These are phyloP conservation scores for Stichopus horrens DNA, from an alignment of 53 echinoderm and acorn worm genomes.

Conservation along the genomic window DNA sequence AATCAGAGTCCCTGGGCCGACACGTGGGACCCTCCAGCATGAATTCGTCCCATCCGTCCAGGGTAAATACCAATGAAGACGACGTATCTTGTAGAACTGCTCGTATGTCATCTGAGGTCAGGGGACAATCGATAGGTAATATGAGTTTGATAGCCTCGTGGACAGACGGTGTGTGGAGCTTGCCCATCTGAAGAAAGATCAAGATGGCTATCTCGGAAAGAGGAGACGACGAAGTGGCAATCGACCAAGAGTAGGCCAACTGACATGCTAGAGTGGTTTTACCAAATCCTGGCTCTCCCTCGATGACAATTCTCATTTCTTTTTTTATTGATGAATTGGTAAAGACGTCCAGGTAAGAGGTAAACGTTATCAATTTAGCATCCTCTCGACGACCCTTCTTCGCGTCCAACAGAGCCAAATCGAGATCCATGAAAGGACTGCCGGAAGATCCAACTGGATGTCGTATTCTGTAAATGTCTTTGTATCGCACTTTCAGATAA, in stretches of 20 bases:
- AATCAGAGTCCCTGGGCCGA: constrained; percentile 2
- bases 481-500: constrained; percentile 12
- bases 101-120: constrained; percentile 1
- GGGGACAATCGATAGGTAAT: constrained; percentile 9
- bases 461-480: constrained; percentile 6
- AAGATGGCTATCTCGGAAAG: constrained; percentile 2
- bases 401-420: constrained; percentile 3
- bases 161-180: background rate
- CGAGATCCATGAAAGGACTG: constrained; percentile 14
- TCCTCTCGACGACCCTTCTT: constrained; percentile 6
- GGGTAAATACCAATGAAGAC: constrained; percentile 19
- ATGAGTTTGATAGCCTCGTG: constrained; percentile 11
- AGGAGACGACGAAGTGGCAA: background rate
- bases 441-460: background rate
- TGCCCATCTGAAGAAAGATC: constrained; percentile 2
- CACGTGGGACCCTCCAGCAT: background rate
- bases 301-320: constrained; percentile 29
- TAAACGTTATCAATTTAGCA: background rate
- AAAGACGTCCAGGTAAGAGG: constrained; percentile 30
- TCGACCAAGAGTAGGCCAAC: constrained; percentile 29
- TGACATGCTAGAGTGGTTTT: constrained; percentile 21
- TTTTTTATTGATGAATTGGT: constrained; percentile 2
- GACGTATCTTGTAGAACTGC: background rate
- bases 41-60: constrained; percentile 50
- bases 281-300: constrained; percentile 35